Conservation (phyloP, 2,113 vertebrate genomes). For the Neoarius graeffei region DNA sequence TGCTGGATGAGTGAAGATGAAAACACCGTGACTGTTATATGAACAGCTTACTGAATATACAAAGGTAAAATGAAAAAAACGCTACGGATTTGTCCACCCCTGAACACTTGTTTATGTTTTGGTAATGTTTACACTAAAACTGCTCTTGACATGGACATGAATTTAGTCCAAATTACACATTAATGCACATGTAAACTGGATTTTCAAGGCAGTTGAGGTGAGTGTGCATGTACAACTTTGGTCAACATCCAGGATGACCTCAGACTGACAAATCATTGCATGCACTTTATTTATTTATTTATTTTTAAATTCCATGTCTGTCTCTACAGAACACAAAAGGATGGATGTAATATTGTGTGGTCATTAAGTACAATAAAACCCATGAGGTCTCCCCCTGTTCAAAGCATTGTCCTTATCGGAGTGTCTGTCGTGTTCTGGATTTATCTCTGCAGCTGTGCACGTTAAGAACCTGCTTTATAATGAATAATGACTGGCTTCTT, state of each 20-base stretch:
- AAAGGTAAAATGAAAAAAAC: not conserved
- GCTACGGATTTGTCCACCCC: not conserved
- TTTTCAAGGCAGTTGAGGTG: not conserved
- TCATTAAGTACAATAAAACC: not conserved
- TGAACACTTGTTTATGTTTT: not conserved
- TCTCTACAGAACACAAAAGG: not conserved
- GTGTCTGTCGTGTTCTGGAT: not conserved
- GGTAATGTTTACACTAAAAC: not conserved
- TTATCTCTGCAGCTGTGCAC: slow-evolving; percentile 8
- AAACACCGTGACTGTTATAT: not conserved
- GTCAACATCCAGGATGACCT: not conserved
- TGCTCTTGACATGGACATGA: not conserved
- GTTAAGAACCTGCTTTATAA: slow-evolving; percentile 10
- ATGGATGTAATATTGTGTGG: not conserved
- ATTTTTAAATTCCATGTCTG: not conserved
- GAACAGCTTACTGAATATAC: too few relatives aligned
- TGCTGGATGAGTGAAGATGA: not conserved
- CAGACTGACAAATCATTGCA: not conserved
- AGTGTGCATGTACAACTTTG: not conserved
- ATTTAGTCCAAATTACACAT: not conserved
- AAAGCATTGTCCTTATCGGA: not conserved
- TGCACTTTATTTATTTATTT: not conserved
- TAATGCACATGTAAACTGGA: not conserved
- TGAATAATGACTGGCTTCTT: slow-evolving; percentile 10
- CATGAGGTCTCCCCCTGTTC: not conserved